Conservation (phyloP, 2,797 vertebrate genomes). For the Eptatretus atami region DNA sequence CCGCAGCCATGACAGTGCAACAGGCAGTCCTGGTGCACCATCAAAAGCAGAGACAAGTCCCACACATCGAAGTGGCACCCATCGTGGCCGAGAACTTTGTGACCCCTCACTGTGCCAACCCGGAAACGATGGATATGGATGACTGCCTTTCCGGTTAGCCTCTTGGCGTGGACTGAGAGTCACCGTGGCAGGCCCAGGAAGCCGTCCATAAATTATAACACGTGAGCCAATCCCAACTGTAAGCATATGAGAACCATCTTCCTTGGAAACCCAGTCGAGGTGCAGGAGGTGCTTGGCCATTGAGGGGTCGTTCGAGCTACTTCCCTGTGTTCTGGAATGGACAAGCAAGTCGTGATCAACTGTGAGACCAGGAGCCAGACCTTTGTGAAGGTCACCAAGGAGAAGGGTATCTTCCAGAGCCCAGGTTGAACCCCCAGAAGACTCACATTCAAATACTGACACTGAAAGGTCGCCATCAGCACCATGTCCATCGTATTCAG, state of each 20-base stretch:
- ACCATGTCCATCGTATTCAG: too few relatives aligned
- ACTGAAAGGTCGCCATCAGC: neutral
- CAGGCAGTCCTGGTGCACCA: slow-evolving; percentile 50
- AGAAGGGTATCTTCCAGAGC: slow-evolving; percentile 57
- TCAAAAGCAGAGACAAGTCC: slow-evolving; percentile 77
- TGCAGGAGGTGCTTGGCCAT: slow-evolving; percentile 33
- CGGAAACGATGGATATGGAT: slow-evolving; percentile 6
- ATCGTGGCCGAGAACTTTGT: slow-evolving; percentile 26
- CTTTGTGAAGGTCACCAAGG: slow-evolving; percentile 24
- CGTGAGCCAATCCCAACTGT: slow-evolving; percentile 71
- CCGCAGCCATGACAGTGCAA: slow-evolving; percentile 83
- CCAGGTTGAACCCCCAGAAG: slow-evolving; percentile 76
- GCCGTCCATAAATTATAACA: slow-evolving; percentile 58
- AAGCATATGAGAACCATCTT: slow-evolving; percentile 82
- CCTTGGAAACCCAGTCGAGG: slow-evolving; percentile 89
- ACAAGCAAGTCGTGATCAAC: slow-evolving; percentile 16
- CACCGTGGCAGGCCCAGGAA: slow-evolving; percentile 27
- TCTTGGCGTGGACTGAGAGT: neutral
- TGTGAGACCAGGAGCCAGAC: slow-evolving; percentile 16
- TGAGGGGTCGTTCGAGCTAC: neutral
- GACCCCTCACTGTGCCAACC: slow-evolving; percentile 14
- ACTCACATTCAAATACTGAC: slow-evolving; percentile 44
- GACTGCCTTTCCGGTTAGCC: slow-evolving; percentile 16
- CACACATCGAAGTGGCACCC: slow-evolving; percentile 46
- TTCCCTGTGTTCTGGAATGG: slow-evolving; percentile 14